These are phyloP conservation scores for Epistrophe grossulariae DNA, from an alignment of 2,888 invertebrate genomes.

Conservation along the genomic window DNA sequence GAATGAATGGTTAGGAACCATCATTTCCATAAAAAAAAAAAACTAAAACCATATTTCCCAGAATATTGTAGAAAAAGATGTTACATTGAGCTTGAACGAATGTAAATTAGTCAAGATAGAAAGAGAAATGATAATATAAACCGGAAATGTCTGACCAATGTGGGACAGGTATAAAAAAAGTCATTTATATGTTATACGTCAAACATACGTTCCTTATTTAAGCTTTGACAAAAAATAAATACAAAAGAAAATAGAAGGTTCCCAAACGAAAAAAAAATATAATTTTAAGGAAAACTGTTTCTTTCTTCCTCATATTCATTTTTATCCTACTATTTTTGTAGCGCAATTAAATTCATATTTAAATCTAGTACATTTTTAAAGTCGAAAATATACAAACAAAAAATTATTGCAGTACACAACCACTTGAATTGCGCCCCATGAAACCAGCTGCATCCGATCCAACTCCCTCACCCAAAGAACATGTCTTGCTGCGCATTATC, in stretches of 20 bases:
- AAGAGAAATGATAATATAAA: constrained; percentile 4
- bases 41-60: constrained; percentile 15
- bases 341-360: constrained; percentile 1
- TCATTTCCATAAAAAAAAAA: constrained; percentile 55
- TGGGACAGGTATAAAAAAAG: background rate
- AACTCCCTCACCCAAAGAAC: constrained; percentile 89
- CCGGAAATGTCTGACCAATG: constrained; percentile 23
- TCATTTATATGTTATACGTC: background rate
- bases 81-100: constrained; percentile 4
- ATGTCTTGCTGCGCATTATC: constrained; percentile 93
- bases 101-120: constrained; percentile 18
- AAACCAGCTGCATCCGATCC: constrained; percentile 85
- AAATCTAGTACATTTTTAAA: constrained; percentile 11
- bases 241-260: background rate
- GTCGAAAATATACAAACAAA: background rate
- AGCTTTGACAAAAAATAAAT: background rate
- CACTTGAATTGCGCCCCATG: constrained; percentile 84
- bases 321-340: background rate
- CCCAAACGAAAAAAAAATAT: too few species aligned
- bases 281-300: background rate
- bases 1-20: constrained; percentile 16
- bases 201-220: background rate
- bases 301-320: background rate
- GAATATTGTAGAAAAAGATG: background rate
- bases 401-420: constrained; percentile 85